A percentile compares a stretch with the other conserved stretches of the same genome.
These are phyloP conservation scores for Eupithecia inturbata DNA, from an alignment of 2,888 invertebrate species.

Conservation along the genomic window DNA sequence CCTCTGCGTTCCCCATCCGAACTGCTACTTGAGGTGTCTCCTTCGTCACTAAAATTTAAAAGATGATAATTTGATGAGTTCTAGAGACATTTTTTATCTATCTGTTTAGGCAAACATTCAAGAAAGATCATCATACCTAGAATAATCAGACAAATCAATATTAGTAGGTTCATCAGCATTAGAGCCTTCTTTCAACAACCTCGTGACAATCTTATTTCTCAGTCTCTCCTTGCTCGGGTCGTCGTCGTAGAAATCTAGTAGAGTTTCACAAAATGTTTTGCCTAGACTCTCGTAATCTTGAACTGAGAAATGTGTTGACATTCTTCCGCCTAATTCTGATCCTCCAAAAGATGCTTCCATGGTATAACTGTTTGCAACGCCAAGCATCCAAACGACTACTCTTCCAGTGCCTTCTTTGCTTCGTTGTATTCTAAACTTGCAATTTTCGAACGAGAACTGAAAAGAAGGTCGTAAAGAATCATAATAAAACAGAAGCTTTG, in stretches of 20 bases:
- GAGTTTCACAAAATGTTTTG: slow-evolving; percentile 95
- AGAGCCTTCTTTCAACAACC: slow-evolving; percentile 92
- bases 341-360: slow-evolving; percentile 98
- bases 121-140: slow-evolving; percentile 85
- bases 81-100: not conserved
- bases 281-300: slow-evolving; percentile 88
- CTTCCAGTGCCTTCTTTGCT: slow-evolving; percentile 97
- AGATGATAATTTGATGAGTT: not conserved
- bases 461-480: slow-evolving; percentile 41
- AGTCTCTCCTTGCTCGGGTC: slow-evolving; percentile 92
- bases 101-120: not conserved
- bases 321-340: slow-evolving; percentile 91
- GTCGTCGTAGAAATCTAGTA: slow-evolving; percentile 95
- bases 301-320: slow-evolving; percentile 93
- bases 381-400: slow-evolving; percentile 97
- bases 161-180: slow-evolving; percentile 95
- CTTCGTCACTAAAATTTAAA: slow-evolving; percentile 87
- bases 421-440: slow-evolving; percentile 96
- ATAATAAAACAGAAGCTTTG: not conserved
- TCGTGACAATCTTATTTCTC: slow-evolving; percentile 90
- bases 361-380: slow-evolving; percentile 96
- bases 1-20: slow-evolving; percentile 84
- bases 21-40: slow-evolving; percentile 89
- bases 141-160: slow-evolving; percentile 93
- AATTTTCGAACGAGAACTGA: slow-evolving; percentile 96